These are phyloP conservation scores for Erythrolamprus reginae DNA, from an alignment of 2,113 vertebrate species.

Conservation along the genomic window DNA sequence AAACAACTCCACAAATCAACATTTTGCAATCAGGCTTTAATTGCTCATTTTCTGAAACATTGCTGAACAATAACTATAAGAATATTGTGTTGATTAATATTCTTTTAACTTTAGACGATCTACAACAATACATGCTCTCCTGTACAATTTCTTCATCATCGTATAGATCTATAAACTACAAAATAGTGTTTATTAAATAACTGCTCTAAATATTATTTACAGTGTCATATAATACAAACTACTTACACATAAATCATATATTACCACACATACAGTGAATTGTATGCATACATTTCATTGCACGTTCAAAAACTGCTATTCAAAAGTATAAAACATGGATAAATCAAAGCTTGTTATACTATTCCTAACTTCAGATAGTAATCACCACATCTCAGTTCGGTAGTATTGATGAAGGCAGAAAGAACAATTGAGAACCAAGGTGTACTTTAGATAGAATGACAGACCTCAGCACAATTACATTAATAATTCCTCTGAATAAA, in stretches of 20 bases:
- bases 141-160: neutral
- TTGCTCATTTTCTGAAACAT: neutral
- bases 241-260: neutral
- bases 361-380: neutral
- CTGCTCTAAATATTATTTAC: neutral
- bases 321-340: neutral
- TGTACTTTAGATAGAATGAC: neutral
- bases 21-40: neutral
- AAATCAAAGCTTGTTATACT: neutral
- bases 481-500: neutral
- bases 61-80: neutral
- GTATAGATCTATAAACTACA: neutral
- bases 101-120: neutral
- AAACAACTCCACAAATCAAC: conserved; percentile 4
- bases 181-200: neutral
- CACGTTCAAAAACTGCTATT: neutral
- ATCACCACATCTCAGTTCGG: neutral
- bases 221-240: neutral
- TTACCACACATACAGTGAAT: neutral
- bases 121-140: neutral
- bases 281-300: neutral
- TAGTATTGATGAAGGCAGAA: neutral
- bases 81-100: neutral
- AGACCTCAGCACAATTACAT: neutral
- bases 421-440: neutral